Percentiles rank a stretch among this genome's conserved stretches.
Conservation (phyloP, 2,888 invertebrate genomes). For the Andrena trimmerana region DNA sequence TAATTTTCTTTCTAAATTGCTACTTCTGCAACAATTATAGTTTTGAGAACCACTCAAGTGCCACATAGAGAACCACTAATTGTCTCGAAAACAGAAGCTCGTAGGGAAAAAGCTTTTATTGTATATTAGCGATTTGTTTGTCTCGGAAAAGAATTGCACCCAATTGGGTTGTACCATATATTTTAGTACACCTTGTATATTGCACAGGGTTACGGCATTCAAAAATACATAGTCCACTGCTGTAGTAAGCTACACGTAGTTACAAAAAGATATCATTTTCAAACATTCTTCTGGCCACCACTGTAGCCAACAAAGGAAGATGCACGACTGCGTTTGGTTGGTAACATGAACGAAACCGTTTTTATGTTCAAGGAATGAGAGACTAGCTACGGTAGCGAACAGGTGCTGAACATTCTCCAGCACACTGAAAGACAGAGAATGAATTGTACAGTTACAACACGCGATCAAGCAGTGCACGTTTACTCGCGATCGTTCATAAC, state of each 20-base stretch:
- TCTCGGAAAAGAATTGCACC: too few species aligned
- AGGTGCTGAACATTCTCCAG: slow-evolving; percentile 10
- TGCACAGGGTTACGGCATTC: neutral
- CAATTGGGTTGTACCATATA: too few species aligned
- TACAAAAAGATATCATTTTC: neutral
- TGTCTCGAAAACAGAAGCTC: too few species aligned
- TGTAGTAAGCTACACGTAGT: neutral
- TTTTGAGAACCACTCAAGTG: too few species aligned
- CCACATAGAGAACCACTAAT: too few species aligned
- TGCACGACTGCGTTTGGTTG: slow-evolving; percentile 38
- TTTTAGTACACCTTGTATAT: too few species aligned
- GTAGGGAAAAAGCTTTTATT: too few species aligned
- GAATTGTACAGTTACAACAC: slow-evolving; percentile 39
- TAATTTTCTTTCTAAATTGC: too few species aligned
- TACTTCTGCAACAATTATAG: too few species aligned
- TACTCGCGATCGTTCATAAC: slow-evolving; percentile 82
- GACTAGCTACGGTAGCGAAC: slow-evolving; percentile 30
- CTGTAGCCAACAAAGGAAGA: slow-evolving; percentile 12
- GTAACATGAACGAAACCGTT: slow-evolving; percentile 9
- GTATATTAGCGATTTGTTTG: too few species aligned
- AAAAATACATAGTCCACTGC: neutral
- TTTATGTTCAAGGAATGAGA: slow-evolving; percentile 20
- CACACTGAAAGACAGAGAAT: slow-evolving; percentile 21
- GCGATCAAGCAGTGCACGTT: slow-evolving; percentile 63
- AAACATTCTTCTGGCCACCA: neutral